Base-by-base conservation (phyloP, 2,113 vertebrate species). In the Panthera tigris region DNA sequence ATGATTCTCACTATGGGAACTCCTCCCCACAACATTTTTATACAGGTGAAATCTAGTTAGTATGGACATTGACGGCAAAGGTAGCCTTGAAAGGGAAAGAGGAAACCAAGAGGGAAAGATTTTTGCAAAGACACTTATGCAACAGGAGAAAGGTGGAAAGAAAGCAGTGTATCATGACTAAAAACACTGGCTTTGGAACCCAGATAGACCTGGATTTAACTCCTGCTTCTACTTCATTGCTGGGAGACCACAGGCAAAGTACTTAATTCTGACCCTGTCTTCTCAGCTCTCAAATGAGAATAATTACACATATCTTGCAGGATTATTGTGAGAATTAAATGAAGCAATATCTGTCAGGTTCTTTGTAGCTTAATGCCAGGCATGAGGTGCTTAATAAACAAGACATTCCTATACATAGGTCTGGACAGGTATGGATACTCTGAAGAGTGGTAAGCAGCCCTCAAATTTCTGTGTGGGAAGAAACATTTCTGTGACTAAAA, bases 401-500 rank as follows among this genome's bases (percentile, higher is more conserved):
- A 95, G 87, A 93, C 25, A 23, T 45, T n/a, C 21, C n/a, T 66
- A 36, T 7, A 36, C 33, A 55, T 73, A 21, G 3, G 19, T 78
- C 36, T 52, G 9, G 18, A 85, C 33, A 57, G 50, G 8, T 27
- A 21, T 63, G 21, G 18, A 41, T 55, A 83, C n/a, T 41, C 50
- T 25, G 23, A 74, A 78, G 4, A 73, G 33, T 79, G 39, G 2
- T 31, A 52, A 65, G 68, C 27, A 89, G 19, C 16, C 21, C 61
- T 96, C 66, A 65, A 66, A 76, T 93, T 86, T 94, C 41, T 88
- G 73, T 73, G 25, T 57, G 9, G 27, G n/a, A 63, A 97, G 66
- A 96, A 83, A 82, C 1, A 55, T 94, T 89, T 97, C 68, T 89
- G 4, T 83, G 21, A 93, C 41, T 36, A 94, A 94, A 74, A 78